phyloP scores from a whole-genome alignment of 1,140 invertebrate genomes.

The Brachystomella parvula region DNA sequence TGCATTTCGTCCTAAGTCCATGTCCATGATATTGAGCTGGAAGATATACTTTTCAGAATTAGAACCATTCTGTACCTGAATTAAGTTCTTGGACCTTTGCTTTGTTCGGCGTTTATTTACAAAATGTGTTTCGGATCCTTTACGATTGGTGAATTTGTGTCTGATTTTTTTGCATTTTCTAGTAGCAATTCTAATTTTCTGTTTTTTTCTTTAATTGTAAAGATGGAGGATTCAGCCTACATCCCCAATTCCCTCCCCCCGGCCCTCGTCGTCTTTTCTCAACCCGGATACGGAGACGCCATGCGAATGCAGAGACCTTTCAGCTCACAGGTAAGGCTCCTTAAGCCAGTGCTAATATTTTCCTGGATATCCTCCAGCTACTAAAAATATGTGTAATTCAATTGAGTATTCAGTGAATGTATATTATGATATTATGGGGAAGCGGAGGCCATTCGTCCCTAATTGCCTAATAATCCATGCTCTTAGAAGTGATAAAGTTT shows the following conservation, averaged over 20 bases:
- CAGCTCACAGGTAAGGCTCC: conserved; percentile 53
- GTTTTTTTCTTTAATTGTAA: conserved; percentile 40
- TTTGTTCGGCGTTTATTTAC: too few relatives aligned
- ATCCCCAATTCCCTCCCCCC: conserved; percentile 65
- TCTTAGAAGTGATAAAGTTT: conserved; percentile 12
- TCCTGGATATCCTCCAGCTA: not conserved
- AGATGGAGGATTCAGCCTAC: conserved; percentile 61
- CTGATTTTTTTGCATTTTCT: too few relatives aligned
- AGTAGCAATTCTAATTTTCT: not conserved
- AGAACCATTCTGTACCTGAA: too few relatives aligned
- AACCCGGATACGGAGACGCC: conserved; percentile 63
- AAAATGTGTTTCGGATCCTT: too few relatives aligned
- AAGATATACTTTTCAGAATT: too few relatives aligned
- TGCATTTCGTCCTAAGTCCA: conserved; percentile 41
- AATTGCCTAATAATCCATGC: conserved; percentile 38
- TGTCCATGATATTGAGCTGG: too few relatives aligned
- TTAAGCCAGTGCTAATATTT: not conserved
- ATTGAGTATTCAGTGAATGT: not conserved
- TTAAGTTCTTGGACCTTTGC: too few relatives aligned
- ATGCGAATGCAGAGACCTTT: conserved; percentile 64
- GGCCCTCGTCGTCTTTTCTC: conserved; percentile 70
- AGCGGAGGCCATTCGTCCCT: not conserved
- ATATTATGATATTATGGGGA: not conserved
- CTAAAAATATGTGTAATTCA: not conserved
- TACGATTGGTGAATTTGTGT: too few relatives aligned